A percentile compares a stretch with the other conserved stretches of the same genome.
These are phyloP conservation scores for Trogon surrucura DNA, from an alignment of 2,113 vertebrate genomes.

Conservation along the genomic window DNA sequence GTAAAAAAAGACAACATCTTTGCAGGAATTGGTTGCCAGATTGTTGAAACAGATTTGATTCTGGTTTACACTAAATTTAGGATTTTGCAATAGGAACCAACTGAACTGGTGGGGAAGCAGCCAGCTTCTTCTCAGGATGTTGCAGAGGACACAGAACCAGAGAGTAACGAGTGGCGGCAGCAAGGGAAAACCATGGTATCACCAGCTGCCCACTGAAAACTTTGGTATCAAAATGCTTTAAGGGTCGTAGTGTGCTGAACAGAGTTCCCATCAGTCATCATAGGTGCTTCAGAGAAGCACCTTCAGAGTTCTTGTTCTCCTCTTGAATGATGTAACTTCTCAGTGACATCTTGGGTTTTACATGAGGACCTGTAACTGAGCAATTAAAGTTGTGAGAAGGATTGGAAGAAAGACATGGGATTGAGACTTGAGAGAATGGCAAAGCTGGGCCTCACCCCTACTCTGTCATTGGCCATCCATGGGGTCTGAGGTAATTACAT, in stretches of 20 bases:
- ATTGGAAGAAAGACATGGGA: fast-evolving
- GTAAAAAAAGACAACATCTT: neutral
- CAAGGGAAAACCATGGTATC: neutral
- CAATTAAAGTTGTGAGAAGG: neutral
- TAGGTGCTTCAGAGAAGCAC: neutral
- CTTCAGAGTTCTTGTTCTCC: neutral
- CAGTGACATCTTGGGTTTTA: neutral
- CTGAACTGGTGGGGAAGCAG: neutral
- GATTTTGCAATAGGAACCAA: neutral
- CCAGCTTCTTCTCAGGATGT: neutral
- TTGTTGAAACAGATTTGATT: neutral
- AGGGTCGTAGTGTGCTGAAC: too few relatives aligned
- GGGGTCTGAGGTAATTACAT: neutral
- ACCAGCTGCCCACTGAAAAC: neutral
- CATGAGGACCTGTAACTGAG: neutral
- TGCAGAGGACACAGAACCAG: neutral
- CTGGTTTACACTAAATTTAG: neutral
- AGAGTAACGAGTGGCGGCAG: neutral
- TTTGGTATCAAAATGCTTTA: neutral
- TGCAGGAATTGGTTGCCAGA: neutral
- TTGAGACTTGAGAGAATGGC: neutral
- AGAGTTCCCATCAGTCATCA: neutral
- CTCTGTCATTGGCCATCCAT: fast-evolving
- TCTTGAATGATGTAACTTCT: neutral
- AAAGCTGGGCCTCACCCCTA: neutral